Evolutionary conservation across 2,888 invertebrate genomes (phyloP), one percentile per base, ranked within the genome.

Genomic region (Psococerastis gibbosa): DNA sequence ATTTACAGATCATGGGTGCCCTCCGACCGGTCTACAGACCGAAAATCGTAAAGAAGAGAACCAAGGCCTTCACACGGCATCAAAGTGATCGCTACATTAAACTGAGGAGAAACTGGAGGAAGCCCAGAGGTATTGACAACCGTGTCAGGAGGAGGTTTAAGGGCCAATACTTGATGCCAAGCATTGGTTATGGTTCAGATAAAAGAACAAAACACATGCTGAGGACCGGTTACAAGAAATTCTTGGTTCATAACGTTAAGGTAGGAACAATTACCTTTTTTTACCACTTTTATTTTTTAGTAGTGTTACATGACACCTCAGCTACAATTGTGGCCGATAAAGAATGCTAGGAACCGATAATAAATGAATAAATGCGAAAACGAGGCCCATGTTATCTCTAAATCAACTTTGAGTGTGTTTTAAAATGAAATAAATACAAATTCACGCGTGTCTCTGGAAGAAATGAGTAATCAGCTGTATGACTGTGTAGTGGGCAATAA

Each of bases 101-200:
- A 68, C 71, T 95, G 53, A 89, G 84, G 87, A 74, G 83, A 54
- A 92, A 87, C 76, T 99, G 98, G 98, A 81, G 98, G 62, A 98
- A 95, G 70, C 98, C 98, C 16, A 95, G 95, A 70, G 98, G 98
- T 89, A 99, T 98, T 67, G 98, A 99, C 70, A 98, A 99, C 78
- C 78, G 97, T 67, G 97, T 98, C 41, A 80, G 98, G 54, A 81
- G 98, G 62, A 78, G 95, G 55, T 98, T 98, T 73, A 98, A 98
- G 82, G 98, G 98, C 22, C 95, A 95, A 62, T 91, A 82, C 61
- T 69, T 88, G 70, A 98, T 99, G 98, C 98, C 98, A 51, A 94
- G 81, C 62, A 94, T 99, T 63, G 98, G 98, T 75, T 98, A 95
- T 62, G 97, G 98, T 53, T 89, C 91, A 55, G 84, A 83, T 64